Conservation (phyloP, 2,113 vertebrate genomes). For the Henicopernis longicauda region DNA sequence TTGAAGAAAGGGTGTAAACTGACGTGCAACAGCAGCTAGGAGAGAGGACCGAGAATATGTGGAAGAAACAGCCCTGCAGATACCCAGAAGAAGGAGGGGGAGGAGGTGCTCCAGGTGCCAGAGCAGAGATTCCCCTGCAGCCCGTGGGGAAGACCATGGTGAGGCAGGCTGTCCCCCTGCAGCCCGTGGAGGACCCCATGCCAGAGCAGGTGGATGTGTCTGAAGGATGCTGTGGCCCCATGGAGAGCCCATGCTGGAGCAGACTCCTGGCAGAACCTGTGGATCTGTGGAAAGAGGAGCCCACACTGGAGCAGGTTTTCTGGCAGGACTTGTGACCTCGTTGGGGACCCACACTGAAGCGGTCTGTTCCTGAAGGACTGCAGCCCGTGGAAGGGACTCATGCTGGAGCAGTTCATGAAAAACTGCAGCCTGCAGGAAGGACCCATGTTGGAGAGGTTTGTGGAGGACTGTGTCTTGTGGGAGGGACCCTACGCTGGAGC, state of each 20-base stretch:
- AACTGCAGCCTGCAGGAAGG: background rate
- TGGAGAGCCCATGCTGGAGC: background rate
- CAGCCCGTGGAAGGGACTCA: background rate
- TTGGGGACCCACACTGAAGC: too few species aligned
- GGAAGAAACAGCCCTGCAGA: background rate
- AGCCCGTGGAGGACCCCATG: background rate
- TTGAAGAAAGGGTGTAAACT: background rate
- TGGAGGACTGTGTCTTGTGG: background rate
- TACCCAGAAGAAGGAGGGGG: background rate
- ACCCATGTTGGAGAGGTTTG: background rate
- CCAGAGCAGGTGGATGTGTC: background rate
- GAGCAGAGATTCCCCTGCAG: background rate
- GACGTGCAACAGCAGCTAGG: background rate
- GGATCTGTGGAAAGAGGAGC: background rate
- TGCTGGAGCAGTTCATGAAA: background rate
- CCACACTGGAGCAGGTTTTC: background rate
- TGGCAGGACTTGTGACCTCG: background rate
- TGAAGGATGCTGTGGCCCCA: background rate
- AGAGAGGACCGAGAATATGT: background rate
- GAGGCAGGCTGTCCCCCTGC: background rate
- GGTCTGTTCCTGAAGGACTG: background rate
- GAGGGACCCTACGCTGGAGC: background rate
- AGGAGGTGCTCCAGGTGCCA: fast-evolving
- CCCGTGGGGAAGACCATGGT: too few species aligned
- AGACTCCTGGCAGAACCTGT: background rate